Evolutionary conservation across 2,888 invertebrate species (phyloP), one percentile per base, ranked within the genome.

Genomic region (Cremastinae sp.): DNA sequence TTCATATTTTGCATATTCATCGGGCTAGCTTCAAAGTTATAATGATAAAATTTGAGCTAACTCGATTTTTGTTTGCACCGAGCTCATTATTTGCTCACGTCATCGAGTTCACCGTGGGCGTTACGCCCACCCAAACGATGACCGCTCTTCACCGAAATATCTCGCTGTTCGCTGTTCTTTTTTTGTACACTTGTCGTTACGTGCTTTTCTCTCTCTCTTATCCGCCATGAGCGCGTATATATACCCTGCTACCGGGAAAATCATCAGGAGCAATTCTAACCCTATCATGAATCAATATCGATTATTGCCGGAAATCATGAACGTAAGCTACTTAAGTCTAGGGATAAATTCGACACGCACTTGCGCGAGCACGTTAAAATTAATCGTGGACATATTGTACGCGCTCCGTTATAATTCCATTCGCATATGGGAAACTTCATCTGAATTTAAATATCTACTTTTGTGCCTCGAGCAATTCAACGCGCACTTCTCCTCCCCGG

Each of bases 291-390:
- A 76, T 73, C 73, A 65, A 64, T n/a, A 73, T 73, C 47, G 59
- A 49, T 62, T 54, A 49, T 65, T 65, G 54, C 28, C 47, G 69
- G 20, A 43, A 73, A 76, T 76, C 61, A 58, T 34, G 69, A 8
- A 47, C 65, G 49, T 73, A 73, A 76, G 73, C 76, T 73, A 69
- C 73, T 76, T 76, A 73, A 69, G 69, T 76, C 58, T 45, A 59
- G 38, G 62, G 38, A 73, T 69, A 54, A 45, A 76, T 76, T 73
- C 41, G 36, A 43, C 53, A 34, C 34, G 41, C 56, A 54, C 41
- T 18, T 12, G 53, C 59, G 47, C 53, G 53, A 58, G 68, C 71
- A 69, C 59, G 22, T 64, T 72, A 58, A 64, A 75, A 49, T 62
- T 59, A 58, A 59, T 69, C 68, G 22, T 22, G 1, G 3, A 18